Evolutionary conservation across 2,797 vertebrate species (phyloP).

Genomic region (Moxostoma hubbsi): DNA sequence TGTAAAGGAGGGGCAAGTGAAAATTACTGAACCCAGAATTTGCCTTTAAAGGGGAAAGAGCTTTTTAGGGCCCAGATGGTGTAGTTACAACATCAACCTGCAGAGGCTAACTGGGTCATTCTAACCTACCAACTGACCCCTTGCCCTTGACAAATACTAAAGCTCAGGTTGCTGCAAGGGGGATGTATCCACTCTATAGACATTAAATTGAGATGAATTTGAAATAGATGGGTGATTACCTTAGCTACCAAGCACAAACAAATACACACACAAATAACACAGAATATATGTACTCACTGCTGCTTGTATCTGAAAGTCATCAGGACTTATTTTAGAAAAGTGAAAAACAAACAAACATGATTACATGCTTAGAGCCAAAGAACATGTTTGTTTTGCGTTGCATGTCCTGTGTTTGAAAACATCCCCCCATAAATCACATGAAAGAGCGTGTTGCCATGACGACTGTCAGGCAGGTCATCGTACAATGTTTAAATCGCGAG

Average conservation of each 20-base stretch:
- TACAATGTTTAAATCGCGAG: slow-evolving; percentile 68
- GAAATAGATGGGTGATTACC: neutral
- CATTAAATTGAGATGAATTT: neutral
- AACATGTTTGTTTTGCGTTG: neutral
- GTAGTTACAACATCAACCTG: no score
- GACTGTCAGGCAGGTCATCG: slow-evolving; percentile 54
- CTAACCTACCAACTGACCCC: no score
- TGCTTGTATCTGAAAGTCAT: neutral
- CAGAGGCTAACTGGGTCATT: no score
- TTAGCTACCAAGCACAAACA: neutral
- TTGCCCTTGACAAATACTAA: neutral
- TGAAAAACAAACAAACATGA: neutral
- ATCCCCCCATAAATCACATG: neutral
- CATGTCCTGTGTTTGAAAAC: slow-evolving; percentile 18
- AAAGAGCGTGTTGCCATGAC: slow-evolving; percentile 15
- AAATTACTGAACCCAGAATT: no score
- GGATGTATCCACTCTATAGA: neutral
- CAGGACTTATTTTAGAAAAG: neutral
- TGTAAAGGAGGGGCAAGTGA: no score
- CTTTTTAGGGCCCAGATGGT: no score
- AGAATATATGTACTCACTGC: neutral
- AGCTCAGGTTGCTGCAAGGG: neutral
- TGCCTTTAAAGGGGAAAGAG: no score
- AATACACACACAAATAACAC: neutral
- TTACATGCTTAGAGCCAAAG: neutral